Evolutionary conservation across 2,797 vertebrate genomes (phyloP).

Genomic region (Schizopygopsis pylzovi): DNA sequence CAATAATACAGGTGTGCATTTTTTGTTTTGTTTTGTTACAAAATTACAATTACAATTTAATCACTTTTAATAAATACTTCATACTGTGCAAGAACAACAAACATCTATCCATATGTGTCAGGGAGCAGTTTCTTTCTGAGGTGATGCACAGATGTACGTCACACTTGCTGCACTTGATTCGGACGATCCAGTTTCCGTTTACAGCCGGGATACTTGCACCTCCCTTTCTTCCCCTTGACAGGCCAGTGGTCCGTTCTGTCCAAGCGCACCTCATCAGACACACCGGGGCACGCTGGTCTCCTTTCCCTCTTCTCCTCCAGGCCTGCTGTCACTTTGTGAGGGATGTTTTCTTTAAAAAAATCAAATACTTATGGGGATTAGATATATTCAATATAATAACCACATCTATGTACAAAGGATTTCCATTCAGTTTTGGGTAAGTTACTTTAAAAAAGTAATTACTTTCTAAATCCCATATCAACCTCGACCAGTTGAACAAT

Average conservation of each 20-base stretch:
- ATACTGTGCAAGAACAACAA: not conserved
- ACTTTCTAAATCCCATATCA: not conserved
- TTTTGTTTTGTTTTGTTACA: not conserved
- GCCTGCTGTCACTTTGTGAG: not conserved
- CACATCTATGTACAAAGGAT: not conserved
- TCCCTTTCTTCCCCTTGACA: not conserved
- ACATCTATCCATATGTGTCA: not conserved
- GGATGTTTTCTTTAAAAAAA: not conserved
- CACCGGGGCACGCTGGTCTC: not conserved
- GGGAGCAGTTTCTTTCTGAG: not conserved
- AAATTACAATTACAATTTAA: not conserved
- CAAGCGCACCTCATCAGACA: not conserved
- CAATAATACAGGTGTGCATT: not conserved
- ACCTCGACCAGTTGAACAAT: not conserved
- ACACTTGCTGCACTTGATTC: not conserved
- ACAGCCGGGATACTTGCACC: not conserved
- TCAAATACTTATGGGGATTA: not conserved
- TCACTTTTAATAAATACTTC: not conserved
- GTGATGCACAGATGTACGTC: not conserved
- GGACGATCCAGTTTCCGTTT: not conserved
- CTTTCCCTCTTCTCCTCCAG: not conserved
- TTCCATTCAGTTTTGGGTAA: not conserved
- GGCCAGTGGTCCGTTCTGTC: not conserved
- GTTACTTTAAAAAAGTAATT: not conserved
- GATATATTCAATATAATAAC: not conserved